Evolutionary conservation across 2,888 invertebrate genomes (phyloP).

Genomic region (Aphidoletes aphidimyza): DNA sequence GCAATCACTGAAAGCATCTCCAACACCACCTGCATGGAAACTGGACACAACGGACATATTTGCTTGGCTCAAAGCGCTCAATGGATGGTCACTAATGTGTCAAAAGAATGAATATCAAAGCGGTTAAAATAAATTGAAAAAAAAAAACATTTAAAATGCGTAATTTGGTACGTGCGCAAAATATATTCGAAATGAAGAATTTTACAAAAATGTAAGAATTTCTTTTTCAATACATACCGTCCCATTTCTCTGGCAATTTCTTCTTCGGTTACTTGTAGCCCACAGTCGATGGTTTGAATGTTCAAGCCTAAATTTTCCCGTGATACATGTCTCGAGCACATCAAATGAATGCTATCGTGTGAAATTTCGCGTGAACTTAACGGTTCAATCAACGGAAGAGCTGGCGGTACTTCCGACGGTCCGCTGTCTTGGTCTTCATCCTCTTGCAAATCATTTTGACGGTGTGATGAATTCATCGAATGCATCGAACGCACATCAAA

Average conservation of each 20-base stretch:
- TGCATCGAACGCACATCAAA: constrained; percentile 64
- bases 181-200: constrained; percentile 37
- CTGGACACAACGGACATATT: constrained; percentile 91
- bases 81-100: constrained; percentile 78
- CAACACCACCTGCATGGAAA: constrained; percentile 69
- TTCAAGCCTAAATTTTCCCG: constrained; percentile 78
- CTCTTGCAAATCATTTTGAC: constrained; percentile 63
- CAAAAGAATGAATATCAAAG: not conserved
- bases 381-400: constrained; percentile 81
- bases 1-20: constrained; percentile 66
- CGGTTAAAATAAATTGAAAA: not conserved
- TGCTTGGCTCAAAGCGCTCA: constrained; percentile 89
- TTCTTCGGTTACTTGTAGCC: constrained; percentile 91
- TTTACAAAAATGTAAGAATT: not conserved
- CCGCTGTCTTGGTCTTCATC: constrained; percentile 84
- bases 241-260: constrained; percentile 91
- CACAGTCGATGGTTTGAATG: constrained; percentile 87
- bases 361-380: constrained; percentile 84
- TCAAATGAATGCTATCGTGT: constrained; percentile 79
- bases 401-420: constrained; percentile 84
- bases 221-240: constrained; percentile 62
- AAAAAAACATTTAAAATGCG: constrained; percentile 16
- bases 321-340: constrained; percentile 67
- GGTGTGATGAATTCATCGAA: constrained; percentile 60
- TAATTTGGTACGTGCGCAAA: constrained; percentile 67